Conservation (phyloP, 2,888 invertebrate genomes). For the Melinaea marsaeus region DNA sequence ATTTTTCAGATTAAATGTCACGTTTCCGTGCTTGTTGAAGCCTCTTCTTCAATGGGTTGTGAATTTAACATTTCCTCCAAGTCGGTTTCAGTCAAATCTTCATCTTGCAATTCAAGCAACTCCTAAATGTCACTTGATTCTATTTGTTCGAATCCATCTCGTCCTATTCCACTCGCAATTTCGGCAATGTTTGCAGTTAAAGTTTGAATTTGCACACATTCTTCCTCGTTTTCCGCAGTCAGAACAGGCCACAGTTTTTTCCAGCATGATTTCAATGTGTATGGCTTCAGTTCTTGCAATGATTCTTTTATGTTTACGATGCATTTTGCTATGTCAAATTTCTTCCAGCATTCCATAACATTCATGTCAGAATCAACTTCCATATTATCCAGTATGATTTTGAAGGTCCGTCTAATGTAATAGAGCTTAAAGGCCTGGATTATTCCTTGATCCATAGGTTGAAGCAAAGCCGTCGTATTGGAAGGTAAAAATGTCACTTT, state of each 20-base stretch:
- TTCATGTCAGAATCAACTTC: conserved; percentile 36
- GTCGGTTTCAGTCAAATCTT: conserved; percentile 34
- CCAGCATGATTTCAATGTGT: too few species aligned
- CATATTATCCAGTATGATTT: conserved; percentile 35
- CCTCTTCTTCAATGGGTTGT: conserved; percentile 31
- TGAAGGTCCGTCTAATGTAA: conserved; percentile 32
- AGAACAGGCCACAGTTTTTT: conserved; percentile 26
- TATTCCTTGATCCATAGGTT: conserved; percentile 37
- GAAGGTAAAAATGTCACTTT: too few species aligned
- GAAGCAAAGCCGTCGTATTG: conserved; percentile 34
- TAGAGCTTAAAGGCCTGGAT: conserved; percentile 35
- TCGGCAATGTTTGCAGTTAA: conserved; percentile 35
- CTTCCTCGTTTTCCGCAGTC: conserved; percentile 33
- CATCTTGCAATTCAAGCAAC: too few species aligned
- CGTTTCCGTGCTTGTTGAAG: conserved; percentile 31
- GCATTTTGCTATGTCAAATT: too few species aligned
- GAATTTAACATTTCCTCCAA: conserved; percentile 37
- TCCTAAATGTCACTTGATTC: too few species aligned
- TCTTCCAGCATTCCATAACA: conserved; percentile 29
- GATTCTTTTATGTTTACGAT: too few species aligned
- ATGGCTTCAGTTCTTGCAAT: too few species aligned
- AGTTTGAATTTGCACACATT: conserved; percentile 34
- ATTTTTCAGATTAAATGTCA: conserved; percentile 31
- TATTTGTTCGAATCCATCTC: too few species aligned
- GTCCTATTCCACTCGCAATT: conserved; percentile 25